Evolutionary conservation across 2,888 invertebrate genomes (phyloP).

Genomic region (Byasa hedistus): DNA sequence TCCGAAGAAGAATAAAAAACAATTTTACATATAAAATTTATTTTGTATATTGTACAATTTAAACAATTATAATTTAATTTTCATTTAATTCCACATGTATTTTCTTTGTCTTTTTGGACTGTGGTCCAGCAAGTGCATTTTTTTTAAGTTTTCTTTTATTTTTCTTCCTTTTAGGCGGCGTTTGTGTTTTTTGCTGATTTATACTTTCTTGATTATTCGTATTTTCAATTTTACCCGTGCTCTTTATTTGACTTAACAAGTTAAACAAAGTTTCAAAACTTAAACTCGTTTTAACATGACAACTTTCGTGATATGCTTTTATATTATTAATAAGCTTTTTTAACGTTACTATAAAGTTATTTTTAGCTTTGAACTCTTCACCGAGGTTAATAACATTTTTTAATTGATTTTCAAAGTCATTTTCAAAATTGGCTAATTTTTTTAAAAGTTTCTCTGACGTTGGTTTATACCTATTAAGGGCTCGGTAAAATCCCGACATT

Average conservation of each 20-base stretch:
- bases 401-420: slow-evolving; percentile 55
- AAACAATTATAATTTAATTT: slow-evolving; percentile 13
- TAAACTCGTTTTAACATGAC: slow-evolving; percentile 54
- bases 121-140: slow-evolving; percentile 54
- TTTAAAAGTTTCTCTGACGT: slow-evolving; percentile 49
- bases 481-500: slow-evolving; percentile 82
- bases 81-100: slow-evolving; percentile 45
- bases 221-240: slow-evolving; percentile 46
- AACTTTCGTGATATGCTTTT: slow-evolving; percentile 67
- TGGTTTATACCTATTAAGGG: slow-evolving; percentile 74
- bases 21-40: neutral
- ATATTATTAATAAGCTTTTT: slow-evolving; percentile 77
- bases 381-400: slow-evolving; percentile 54
- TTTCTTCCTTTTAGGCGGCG: slow-evolving; percentile 50
- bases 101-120: slow-evolving; percentile 51
- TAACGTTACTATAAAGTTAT: slow-evolving; percentile 78
- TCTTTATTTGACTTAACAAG: slow-evolving; percentile 52
- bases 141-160: slow-evolving; percentile 59
- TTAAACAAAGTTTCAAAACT: slow-evolving; percentile 56
- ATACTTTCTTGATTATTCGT: slow-evolving; percentile 43
- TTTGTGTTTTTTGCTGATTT: slow-evolving; percentile 35
- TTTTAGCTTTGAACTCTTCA: slow-evolving; percentile 69
- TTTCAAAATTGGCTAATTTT: slow-evolving; percentile 68
- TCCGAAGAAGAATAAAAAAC: neutral
- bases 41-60: slow-evolving; percentile 6